phyloP scores from a whole-genome alignment of 2,797 vertebrate genomes.

The Sebastes vulpes region DNA sequence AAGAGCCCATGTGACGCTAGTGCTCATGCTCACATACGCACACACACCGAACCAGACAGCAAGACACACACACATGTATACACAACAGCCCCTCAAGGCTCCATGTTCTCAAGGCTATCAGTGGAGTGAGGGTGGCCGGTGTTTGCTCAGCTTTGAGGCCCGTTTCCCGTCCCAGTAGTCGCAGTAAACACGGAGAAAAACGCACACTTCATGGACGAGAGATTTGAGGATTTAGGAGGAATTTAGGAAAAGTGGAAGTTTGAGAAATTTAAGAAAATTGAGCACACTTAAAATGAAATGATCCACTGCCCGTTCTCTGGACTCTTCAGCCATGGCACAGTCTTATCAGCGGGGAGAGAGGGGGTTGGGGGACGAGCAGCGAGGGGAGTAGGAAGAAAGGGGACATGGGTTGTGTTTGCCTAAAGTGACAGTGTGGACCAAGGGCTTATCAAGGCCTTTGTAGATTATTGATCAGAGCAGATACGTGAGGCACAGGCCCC shows the following conservation, averaged over 20 bases:
- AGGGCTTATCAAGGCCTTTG: constrained; percentile 95
- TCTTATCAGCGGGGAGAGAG: constrained; percentile 76
- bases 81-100: constrained; percentile 74
- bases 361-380: constrained; percentile 47
- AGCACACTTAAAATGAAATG: constrained; percentile 16
- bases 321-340: constrained; percentile 89
- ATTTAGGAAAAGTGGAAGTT: background rate
- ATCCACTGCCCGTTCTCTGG: constrained; percentile 76
- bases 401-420: constrained; percentile 96
- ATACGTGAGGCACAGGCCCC: constrained; percentile 84
- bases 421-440: constrained; percentile 92
- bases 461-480: constrained; percentile 95
- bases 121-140: constrained; percentile 84
- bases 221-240: background rate
- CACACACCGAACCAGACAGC: background rate
- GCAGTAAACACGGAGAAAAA: background rate
- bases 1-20: constrained; percentile 73
- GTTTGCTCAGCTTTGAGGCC: constrained; percentile 93
- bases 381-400: constrained; percentile 80
- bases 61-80: constrained; percentile 21
- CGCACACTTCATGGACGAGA: background rate
- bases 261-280: background rate
- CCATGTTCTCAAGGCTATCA: constrained; percentile 88
- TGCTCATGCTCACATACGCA: constrained; percentile 31
- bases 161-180: constrained; percentile 68